Evolutionary conservation across 2,888 invertebrate species (phyloP), one percentile per base, ranked within the genome.

Genomic region (Clepsis dumicolana): DNA sequence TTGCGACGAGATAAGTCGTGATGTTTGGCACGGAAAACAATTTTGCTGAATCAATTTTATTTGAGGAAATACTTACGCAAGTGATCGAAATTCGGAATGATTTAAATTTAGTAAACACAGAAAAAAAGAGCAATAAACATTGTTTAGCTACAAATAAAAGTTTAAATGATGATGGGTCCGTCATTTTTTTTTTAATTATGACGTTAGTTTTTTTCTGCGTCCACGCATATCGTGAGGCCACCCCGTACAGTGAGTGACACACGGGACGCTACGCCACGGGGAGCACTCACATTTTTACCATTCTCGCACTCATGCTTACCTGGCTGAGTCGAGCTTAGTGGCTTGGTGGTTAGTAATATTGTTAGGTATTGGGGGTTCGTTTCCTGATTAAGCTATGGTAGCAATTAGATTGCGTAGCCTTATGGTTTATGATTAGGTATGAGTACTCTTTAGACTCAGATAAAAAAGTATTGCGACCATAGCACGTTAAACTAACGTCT

Each of bases 231-330:
- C 53, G 56, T 50, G 32, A 64, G 59, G 63, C 64, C 68, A 68
- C 68, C 63, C 68, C 59, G 68, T 68, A 76, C 79, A 77, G 78
- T 87, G 90, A 92, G 90, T 91, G 91, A 91, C 91, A 86, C 80
- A 80, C 82, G 80, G 80, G 81, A 74, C 80, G 80, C 80, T 77
- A 78, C 77, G 80, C 90, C 80, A 90, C 91, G 80, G 86, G 75
- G 80, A 76, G 73, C 75, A 75, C 79, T 81, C 80, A 83, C 83
- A 84, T 87, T 87, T 88, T 88, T 86, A 85, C 84, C 85, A 86
- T 88, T 87, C 87, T 84, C 84, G 80, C 82, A 82, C 83, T 82
- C 80, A 72, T 73, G 76, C 77, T 80, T 88, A 87, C 87, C 85
- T 89, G 84, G 71, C 75, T 64, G 62, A 54, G 53, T 35, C 48